A percentile compares a stretch with the other conserved stretches of the same genome.
These are phyloP conservation scores for Ischnus inquisitorius DNA, from an alignment of 2,888 invertebrate genomes.

Conservation along the genomic window DNA sequence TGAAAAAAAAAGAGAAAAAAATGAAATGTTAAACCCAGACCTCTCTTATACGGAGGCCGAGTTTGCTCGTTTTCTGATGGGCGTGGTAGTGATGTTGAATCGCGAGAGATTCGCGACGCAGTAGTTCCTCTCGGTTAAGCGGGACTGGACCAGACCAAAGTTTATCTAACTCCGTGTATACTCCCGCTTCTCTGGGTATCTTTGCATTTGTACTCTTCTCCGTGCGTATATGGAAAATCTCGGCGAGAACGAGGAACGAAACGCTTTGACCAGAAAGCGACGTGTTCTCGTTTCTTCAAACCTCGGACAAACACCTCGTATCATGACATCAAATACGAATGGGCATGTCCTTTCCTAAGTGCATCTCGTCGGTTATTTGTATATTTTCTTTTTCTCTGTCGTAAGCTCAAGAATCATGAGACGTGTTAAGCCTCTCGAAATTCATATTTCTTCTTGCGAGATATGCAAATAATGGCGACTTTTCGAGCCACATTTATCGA, in stretches of 20 bases:
- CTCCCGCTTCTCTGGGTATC: neutral
- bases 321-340: constrained; percentile 10
- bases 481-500: no score
- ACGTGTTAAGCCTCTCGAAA: neutral
- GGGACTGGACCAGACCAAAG: constrained; percentile 20
- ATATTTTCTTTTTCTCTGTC: neutral
- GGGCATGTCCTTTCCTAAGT: neutral
- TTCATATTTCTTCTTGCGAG: no score
- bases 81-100: constrained; percentile 58
- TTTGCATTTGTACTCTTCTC: constrained; percentile 5
- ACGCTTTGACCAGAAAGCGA: constrained; percentile 2
- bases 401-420: neutral
- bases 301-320: neutral
- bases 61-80: constrained; percentile 35
- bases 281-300: neutral
- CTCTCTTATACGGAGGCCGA: constrained; percentile 33
- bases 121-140: constrained; percentile 34
- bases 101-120: constrained; percentile 45
- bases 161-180: constrained; percentile 14
- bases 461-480: no score
- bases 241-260: neutral
- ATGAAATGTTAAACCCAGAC: constrained; percentile 50
- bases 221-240: neutral
- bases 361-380: neutral
- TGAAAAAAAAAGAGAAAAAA: constrained; percentile 30